A percentile compares a stretch with the other conserved stretches of the same genome.
Evolutionary conservation across 2,888 invertebrate species (phyloP).

Genomic region (Volucella inflata): DNA sequence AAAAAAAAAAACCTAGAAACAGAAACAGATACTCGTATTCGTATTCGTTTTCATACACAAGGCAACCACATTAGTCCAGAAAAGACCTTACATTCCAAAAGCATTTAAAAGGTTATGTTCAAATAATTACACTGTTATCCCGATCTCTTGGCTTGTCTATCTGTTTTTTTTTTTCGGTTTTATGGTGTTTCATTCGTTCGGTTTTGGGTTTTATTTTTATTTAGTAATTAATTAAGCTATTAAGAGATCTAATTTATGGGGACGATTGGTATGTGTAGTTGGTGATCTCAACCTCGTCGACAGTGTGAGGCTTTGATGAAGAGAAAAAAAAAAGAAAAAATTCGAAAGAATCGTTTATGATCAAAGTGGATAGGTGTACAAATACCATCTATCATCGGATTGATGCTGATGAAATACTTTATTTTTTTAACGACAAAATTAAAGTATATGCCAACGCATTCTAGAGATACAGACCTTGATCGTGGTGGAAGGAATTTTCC

Average conservation of each 20-base stretch:
- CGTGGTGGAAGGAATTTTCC: no score
- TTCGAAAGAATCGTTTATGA: slow-evolving; percentile 52
- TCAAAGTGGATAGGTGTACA: slow-evolving; percentile 25
- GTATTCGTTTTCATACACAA: no score
- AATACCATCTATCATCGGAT: not conserved
- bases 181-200: slow-evolving; percentile 56
- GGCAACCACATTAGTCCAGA: not conserved
- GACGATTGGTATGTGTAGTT: slow-evolving; percentile 61
- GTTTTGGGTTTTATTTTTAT: slow-evolving; percentile 60
- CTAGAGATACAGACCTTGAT: no score
- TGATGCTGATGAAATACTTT: no score
- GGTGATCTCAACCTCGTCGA: slow-evolving; percentile 33
- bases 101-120: slow-evolving; percentile 74
- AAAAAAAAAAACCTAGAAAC: not conserved
- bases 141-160: slow-evolving; percentile 12
- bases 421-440: no score
- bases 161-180: slow-evolving; percentile 11
- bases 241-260: slow-evolving; percentile 76
- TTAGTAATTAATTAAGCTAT: slow-evolving; percentile 77
- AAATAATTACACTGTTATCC: slow-evolving; percentile 68
- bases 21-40: no score
- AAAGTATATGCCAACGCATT: no score
- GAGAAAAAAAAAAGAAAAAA: no score
- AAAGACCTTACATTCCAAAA: slow-evolving; percentile 59
- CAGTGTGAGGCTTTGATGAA: not conserved